These are phyloP conservation scores for Buathra laborator DNA, from an alignment of 2,888 invertebrate species.

Conservation along the genomic window DNA sequence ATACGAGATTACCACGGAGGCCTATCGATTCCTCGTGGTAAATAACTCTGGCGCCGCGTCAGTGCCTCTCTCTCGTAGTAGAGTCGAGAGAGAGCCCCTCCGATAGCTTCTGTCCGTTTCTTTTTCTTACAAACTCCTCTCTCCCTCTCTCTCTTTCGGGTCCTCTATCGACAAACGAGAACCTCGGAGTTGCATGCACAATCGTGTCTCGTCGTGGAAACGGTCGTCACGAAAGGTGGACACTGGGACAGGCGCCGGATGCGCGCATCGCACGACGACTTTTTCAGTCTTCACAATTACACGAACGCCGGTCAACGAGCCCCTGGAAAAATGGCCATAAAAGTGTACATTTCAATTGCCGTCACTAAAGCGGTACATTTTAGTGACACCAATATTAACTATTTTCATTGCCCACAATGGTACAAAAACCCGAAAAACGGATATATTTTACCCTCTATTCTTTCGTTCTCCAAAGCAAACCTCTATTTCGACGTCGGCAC, in stretches of 20 bases:
- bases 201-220: not conserved
- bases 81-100: constrained; percentile 32
- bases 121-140: constrained; percentile 8
- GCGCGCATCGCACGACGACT: constrained; percentile 28
- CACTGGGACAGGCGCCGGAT: constrained; percentile 41
- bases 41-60: constrained; percentile 82
- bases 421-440: not conserved
- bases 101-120: constrained; percentile 5
- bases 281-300: constrained; percentile 52
- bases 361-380: constrained; percentile 31
- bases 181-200: constrained; percentile 2
- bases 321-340: constrained; percentile 49
- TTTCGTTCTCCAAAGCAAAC: not conserved
- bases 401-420: constrained; percentile 23
- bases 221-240: constrained; percentile 42
- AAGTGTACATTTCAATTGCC: constrained; percentile 58
- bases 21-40: constrained; percentile 70
- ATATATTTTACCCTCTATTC: not conserved
- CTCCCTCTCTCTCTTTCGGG: not conserved
- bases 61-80: constrained; percentile 63
- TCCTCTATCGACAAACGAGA: not conserved
- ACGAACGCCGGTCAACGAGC: constrained; percentile 61
- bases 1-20: constrained; percentile 64
- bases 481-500: not conserved
- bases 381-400: constrained; percentile 22